Conservation (phyloP, 1,140 invertebrate genomes). For the Manduca sexta region DNA sequence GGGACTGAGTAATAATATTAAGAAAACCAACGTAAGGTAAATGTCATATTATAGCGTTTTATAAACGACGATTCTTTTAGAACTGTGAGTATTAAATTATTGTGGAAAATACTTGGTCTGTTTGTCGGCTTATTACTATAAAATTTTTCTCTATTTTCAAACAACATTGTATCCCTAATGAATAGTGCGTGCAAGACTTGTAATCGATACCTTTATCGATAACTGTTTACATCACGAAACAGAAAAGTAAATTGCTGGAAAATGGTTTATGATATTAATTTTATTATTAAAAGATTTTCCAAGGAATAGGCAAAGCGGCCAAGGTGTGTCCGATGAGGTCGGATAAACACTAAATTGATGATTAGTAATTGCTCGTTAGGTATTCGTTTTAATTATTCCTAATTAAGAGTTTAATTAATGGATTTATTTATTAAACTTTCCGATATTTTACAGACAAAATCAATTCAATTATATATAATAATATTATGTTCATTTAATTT, state of each 20-base stretch:
- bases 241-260: not conserved
- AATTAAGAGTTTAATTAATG: no score
- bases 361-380: slow-evolving; percentile 17
- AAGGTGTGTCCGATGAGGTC: slow-evolving; percentile 32
- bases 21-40: no score
- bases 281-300: slow-evolving; percentile 14
- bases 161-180: not conserved
- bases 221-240: slow-evolving; percentile 9
- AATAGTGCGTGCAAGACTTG: not conserved
- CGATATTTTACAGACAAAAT: no score
- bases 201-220: slow-evolving; percentile 11
- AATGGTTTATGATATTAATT: not conserved
- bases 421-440: no score
- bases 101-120: no score
- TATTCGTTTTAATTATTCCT: slow-evolving; percentile 2
- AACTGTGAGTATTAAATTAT: no score
- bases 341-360: slow-evolving; percentile 12
- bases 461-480: no score
- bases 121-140: no score
- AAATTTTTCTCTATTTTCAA: not conserved
- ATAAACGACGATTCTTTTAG: no score
- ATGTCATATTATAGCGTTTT: no score
- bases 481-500: no score
- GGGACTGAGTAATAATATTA: no score
- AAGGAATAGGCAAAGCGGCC: slow-evolving; percentile 31